Conservation (phyloP, 2,113 vertebrate species). For the Rhombomys opimus region DNA sequence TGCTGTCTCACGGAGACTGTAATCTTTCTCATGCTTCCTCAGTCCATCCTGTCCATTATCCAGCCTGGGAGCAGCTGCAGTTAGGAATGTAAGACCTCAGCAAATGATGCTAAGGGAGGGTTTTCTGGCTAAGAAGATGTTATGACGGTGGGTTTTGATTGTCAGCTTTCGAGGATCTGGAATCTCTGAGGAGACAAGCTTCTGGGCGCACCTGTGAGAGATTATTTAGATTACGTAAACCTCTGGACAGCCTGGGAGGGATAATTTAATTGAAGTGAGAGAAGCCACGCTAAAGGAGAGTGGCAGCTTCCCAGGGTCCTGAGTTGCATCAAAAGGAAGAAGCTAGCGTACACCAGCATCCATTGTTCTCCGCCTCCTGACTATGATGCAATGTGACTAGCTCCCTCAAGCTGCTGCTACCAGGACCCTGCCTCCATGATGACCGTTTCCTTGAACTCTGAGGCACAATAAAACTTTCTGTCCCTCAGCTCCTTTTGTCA, state of each 20-base stretch:
- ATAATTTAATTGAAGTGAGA: neutral
- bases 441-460: neutral
- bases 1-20: neutral
- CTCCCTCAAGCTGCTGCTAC: neutral
- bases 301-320: neutral
- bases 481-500: neutral
- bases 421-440: neutral
- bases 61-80: neutral
- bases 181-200: neutral
- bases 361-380: neutral
- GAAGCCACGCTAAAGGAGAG: neutral
- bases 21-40: neutral
- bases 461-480: neutral
- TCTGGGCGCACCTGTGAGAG: neutral
- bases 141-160: neutral
- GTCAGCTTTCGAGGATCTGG: neutral
- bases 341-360: neutral
- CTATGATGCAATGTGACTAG: neutral
- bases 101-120: neutral
- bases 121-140: neutral
- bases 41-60: neutral
- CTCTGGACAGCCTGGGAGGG: neutral
- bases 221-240: neutral
- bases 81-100: conserved; percentile 8
- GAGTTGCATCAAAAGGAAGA: neutral